Evolutionary conservation across 2,113 vertebrate species (phyloP).

Genomic region (Nannobrachium achirus): DNA sequence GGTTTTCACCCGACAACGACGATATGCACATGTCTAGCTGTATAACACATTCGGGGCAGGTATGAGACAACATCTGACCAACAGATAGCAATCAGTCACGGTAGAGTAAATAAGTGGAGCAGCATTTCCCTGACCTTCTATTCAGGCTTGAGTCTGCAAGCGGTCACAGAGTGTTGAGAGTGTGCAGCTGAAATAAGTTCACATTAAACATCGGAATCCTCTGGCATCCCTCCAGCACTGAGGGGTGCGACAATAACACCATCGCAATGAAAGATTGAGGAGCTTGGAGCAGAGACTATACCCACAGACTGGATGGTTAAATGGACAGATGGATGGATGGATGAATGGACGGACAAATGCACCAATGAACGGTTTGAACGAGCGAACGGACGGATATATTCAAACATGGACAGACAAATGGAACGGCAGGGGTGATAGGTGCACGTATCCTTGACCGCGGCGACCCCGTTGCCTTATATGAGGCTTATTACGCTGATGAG

Average conservation of each 20-base stretch:
- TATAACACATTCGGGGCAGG: background rate
- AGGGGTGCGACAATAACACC: constrained; percentile 33
- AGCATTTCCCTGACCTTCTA: constrained; percentile 5
- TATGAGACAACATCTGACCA: background rate
- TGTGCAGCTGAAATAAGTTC: constrained; percentile 3
- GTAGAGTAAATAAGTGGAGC: background rate
- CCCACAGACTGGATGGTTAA: background rate
- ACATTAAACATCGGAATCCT: constrained; percentile 4
- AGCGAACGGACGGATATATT: background rate
- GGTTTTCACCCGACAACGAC: too few species aligned
- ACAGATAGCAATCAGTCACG: background rate
- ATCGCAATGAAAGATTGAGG: background rate
- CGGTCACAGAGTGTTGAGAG: background rate
- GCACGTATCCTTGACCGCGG: constrained; percentile 65
- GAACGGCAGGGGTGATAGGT: constrained; percentile 42
- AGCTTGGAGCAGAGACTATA: background rate
- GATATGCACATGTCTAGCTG: background rate
- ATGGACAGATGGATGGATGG: background rate
- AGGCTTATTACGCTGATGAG: constrained; percentile 77
- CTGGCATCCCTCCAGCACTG: background rate
- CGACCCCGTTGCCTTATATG: constrained; percentile 66
- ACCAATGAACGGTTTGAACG: background rate
- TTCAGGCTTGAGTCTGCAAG: background rate
- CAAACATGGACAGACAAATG: constrained; percentile 28
- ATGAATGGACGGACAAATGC: constrained; percentile 31